Base-by-base conservation (phyloP, 2,113 vertebrate genomes). In the Mola mola region DNA sequence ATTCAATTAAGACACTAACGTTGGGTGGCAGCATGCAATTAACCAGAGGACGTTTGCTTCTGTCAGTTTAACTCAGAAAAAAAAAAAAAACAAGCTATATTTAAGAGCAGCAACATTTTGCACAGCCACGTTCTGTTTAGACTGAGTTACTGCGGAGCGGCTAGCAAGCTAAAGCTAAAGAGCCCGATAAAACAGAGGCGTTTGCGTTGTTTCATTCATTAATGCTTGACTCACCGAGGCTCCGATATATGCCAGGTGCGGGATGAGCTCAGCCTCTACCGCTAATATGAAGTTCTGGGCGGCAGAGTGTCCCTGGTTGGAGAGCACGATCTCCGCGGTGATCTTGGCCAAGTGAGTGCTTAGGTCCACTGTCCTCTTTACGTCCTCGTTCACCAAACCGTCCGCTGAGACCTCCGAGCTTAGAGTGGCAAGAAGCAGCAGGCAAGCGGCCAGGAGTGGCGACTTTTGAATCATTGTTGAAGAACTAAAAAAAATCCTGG, bases 301-400 rank as follows among this genome's bases (percentile, higher is more conserved):
- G 1, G 92, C 68, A 1, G 91, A 83, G 2, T 77, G 33, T 2
- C 93, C 89, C 15, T 92, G 72, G 61, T 98, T 95, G 26, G 86
- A 88, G 48, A 98, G 76, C 26, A 88, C 91, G 22, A 98, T 88
- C 72, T 97, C 96, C 10, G 93, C 84, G 31, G 94, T 95, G 60
- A 95, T 93, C 72, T 98, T 98, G 31, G 96, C 97, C 55, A 98
- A 85, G 82, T 98, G 97, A 17, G 95, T 94, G 85, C 95, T 91
- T 63, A 99, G 87, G 55, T 98, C 96, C 82, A 99, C 89, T 1
- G 93, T 94, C 64, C 96, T 94, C 84, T 93, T 94, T 69, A 94
- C 96, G 1, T 99, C 97, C 43, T 98, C 96, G 66, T 96, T 96
- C 19, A 96, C 78, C 67, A 94, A 75, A 19, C 88, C 88, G 47